These are phyloP conservation scores for Idaea aversata DNA, from an alignment of 2,888 invertebrate genomes.

Conservation along the genomic window DNA sequence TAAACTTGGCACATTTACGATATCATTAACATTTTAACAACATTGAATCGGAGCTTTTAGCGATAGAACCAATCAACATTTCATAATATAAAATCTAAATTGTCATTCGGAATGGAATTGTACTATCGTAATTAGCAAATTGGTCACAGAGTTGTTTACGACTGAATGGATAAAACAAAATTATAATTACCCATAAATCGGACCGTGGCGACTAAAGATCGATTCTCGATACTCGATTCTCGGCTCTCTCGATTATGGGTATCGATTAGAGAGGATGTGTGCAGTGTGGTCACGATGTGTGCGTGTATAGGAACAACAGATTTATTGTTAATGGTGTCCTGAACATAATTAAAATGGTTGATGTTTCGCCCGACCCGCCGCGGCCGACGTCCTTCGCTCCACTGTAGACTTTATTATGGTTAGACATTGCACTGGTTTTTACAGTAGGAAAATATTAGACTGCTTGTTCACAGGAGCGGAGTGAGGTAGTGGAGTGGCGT, in stretches of 20 bases:
- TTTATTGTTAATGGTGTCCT: conserved; percentile 80
- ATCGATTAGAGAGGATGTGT: conserved; percentile 39
- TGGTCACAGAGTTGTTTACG: conserved; percentile 72
- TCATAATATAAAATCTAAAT: conserved; percentile 8
- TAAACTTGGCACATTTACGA: conserved; percentile 22
- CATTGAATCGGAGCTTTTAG: conserved; percentile 1
- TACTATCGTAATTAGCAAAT: conserved; percentile 63
- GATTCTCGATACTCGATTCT: conserved; percentile 42
- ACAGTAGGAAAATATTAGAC: not conserved
- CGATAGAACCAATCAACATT: conserved; percentile 4
- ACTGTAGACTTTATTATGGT: conserved; percentile 34
- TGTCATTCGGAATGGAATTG: conserved; percentile 23
- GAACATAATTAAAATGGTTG: conserved; percentile 80
- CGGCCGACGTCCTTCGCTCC: conserved; percentile 58
- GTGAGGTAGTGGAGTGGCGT: no score
- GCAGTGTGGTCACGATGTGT: conserved; percentile 30
- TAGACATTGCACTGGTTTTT: conserved; percentile 29
- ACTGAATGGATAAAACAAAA: conserved; percentile 63
- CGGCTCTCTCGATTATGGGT: conserved; percentile 54
- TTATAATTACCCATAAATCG: conserved; percentile 74
- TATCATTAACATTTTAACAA: conserved; percentile 13
- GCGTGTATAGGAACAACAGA: conserved; percentile 66
- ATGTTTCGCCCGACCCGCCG: conserved; percentile 69
- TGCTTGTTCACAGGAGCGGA: no score
- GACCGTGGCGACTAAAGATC: conserved; percentile 57